Conservation (phyloP, 2,888 invertebrate species). For the Druceiella hillmani region DNA sequence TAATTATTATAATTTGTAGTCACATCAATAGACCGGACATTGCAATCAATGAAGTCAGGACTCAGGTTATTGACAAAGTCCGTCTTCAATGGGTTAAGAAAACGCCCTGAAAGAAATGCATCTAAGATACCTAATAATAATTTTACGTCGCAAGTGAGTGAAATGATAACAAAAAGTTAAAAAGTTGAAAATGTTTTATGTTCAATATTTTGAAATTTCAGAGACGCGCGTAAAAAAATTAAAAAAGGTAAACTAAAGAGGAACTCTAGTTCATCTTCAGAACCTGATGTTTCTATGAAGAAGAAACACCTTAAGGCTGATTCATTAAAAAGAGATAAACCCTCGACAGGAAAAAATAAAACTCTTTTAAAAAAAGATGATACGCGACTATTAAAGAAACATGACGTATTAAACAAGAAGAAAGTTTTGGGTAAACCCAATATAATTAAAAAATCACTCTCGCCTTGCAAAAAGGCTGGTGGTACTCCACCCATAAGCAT, state of each 20-base stretch:
- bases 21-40: no score
- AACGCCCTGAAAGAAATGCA: no score
- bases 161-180: no score
- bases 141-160: no score
- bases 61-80: no score
- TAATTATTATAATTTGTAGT: no score
- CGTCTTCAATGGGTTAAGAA: no score
- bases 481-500: slow-evolving; percentile 48
- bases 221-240: slow-evolving; percentile 46
- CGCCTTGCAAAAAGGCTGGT: slow-evolving; percentile 47
- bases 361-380: slow-evolving; percentile 40
- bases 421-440: slow-evolving; percentile 14
- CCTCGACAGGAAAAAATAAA: slow-evolving; percentile 39
- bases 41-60: no score
- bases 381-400: slow-evolving; percentile 35
- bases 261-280: slow-evolving; percentile 60
- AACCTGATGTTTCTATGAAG: slow-evolving; percentile 51
- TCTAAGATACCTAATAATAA: no score
- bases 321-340: slow-evolving; percentile 39
- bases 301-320: slow-evolving; percentile 50
- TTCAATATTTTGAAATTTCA: no score
- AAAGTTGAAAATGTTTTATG: no score
- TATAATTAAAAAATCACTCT: slow-evolving; percentile 41
- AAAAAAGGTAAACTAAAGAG: slow-evolving; percentile 52
- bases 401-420: slow-evolving; percentile 30